Percentiles rank a stretch among this genome's conserved stretches.
phyloP scores from a whole-genome alignment of 2,888 invertebrate species.

The Oxystoma pomonae region DNA sequence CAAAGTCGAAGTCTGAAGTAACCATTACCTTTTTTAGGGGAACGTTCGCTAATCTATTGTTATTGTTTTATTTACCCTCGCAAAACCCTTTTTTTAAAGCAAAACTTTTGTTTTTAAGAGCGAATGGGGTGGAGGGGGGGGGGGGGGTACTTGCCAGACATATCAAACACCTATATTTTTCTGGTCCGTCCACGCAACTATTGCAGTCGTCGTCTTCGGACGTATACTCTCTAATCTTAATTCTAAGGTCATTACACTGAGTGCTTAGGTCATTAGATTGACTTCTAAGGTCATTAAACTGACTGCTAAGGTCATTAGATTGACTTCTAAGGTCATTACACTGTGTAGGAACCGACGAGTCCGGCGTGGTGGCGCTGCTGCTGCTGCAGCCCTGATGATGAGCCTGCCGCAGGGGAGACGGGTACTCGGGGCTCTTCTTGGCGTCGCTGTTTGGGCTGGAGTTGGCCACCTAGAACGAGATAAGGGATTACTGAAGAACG shows the following conservation, averaged over 20 bases:
- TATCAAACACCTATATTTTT: constrained; percentile 67
- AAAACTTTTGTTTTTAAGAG: too few species aligned
- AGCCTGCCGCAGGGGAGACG: neutral
- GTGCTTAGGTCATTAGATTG: neutral
- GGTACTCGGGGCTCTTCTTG: neutral
- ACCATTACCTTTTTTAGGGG: too few species aligned
- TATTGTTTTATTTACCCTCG: too few species aligned
- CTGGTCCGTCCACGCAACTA: constrained; percentile 38
- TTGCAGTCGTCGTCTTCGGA: neutral
- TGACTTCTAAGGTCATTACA: neutral
- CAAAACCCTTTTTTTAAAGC: too few species aligned
- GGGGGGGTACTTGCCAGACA: constrained; percentile 58
- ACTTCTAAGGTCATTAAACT: neutral
- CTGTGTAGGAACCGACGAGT: neutral
- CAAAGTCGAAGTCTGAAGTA: too few species aligned
- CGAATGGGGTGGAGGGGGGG: too few species aligned
- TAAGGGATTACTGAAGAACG: too few species aligned
- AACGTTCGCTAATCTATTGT: too few species aligned
- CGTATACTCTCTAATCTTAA: neutral
- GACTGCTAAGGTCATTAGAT: neutral
- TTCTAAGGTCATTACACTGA: neutral
- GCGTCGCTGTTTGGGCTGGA: neutral
- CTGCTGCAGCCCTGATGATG: neutral
- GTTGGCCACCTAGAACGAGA: neutral
- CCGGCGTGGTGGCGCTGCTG: neutral